Evolutionary conservation across 2,113 vertebrate species (phyloP).

Genomic region (Poecile atricapillus): DNA sequence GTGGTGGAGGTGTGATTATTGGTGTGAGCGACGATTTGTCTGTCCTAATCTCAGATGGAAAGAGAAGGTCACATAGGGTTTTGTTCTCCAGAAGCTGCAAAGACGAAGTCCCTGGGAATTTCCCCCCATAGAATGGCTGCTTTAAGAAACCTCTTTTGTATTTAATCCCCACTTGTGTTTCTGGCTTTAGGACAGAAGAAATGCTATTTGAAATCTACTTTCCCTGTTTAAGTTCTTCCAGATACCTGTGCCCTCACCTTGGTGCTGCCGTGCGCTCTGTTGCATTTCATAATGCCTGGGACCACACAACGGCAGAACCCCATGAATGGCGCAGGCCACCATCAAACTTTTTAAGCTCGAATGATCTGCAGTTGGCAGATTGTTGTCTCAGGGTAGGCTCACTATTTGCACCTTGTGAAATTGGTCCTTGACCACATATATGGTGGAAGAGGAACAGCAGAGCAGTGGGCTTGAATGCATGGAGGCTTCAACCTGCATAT

Average conservation of each 20-base stretch:
- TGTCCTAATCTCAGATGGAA: background rate
- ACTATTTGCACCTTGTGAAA: background rate
- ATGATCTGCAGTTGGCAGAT: background rate
- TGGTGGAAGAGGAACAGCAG: background rate
- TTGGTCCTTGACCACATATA: background rate
- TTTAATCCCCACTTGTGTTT: background rate
- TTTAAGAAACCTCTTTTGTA: background rate
- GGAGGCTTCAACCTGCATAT: background rate
- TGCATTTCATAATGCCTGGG: background rate
- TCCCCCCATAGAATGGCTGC: background rate
- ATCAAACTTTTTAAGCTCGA: accelerated
- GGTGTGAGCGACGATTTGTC: background rate
- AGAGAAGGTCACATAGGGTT: background rate
- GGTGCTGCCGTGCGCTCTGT: accelerated
- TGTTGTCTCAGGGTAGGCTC: background rate
- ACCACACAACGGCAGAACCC: background rate
- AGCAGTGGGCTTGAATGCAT: accelerated
- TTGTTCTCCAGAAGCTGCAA: background rate
- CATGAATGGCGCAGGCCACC: accelerated
- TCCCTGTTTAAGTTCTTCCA: background rate
- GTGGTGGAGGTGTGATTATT: background rate
- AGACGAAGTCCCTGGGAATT: background rate
- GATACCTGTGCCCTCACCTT: background rate
- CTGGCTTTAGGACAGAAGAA: background rate
- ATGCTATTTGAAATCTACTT: background rate